A percentile compares a stretch with the other conserved stretches of the same genome.
Conservation (phyloP, 2,888 invertebrate species). For the Actias luna region DNA sequence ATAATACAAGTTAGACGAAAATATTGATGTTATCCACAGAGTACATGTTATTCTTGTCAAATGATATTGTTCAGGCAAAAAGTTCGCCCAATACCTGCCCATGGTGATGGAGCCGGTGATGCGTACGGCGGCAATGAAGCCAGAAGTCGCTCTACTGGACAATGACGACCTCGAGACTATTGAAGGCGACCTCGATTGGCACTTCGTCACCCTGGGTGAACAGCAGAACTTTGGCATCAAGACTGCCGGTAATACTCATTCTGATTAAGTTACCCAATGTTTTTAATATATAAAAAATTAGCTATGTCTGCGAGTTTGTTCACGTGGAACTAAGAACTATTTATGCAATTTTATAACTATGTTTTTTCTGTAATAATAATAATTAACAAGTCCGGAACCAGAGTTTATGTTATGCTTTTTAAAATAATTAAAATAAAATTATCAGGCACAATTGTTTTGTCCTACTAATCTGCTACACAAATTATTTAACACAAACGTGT, state of each 20-base stretch:
- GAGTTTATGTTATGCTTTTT: no score
- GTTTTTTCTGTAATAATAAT: no score
- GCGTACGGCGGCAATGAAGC: slow-evolving; percentile 95
- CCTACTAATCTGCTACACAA: no score
- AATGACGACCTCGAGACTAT: slow-evolving; percentile 92
- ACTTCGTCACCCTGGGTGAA: slow-evolving; percentile 95
- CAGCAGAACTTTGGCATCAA: slow-evolving; percentile 97
- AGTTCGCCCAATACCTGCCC: slow-evolving; percentile 95
- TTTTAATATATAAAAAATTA: not conserved
- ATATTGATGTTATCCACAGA: not conserved
- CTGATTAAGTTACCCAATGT: not conserved
- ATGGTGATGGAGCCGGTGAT: slow-evolving; percentile 98
- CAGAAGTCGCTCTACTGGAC: slow-evolving; percentile 94
- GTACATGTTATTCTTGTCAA: not conserved
- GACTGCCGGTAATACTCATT: slow-evolving; percentile 85
- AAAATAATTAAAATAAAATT: no score
- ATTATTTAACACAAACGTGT: no score
- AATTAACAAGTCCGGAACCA: no score
- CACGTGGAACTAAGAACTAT: no score
- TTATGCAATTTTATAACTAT: no score
- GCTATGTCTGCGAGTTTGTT: no score
- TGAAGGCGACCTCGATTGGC: slow-evolving; percentile 95
- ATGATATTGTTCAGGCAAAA: slow-evolving; percentile 79
- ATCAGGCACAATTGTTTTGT: no score
- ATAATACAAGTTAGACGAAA: not conserved